Evolutionary conservation across 2,888 invertebrate genomes (phyloP).

Genomic region (Sturmia bella): DNA sequence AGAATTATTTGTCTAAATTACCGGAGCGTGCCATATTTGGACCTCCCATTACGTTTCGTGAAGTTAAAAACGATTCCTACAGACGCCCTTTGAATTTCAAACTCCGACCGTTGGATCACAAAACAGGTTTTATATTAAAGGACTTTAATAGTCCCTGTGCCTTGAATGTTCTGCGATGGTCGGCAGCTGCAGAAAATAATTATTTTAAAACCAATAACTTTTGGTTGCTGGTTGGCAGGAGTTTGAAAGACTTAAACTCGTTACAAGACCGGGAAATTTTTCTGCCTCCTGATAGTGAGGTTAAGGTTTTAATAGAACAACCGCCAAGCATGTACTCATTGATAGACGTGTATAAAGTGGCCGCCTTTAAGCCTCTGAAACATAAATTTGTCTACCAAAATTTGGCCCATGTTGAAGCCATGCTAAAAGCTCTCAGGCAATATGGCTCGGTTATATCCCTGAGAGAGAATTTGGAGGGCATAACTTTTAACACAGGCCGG

Average conservation of each 20-base stretch:
- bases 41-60: constrained; percentile 75
- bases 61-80: constrained; percentile 68
- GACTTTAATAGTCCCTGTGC: constrained; percentile 75
- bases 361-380: constrained; percentile 74
- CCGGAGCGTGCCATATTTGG: constrained; percentile 58
- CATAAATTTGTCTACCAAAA: constrained; percentile 68
- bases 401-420: constrained; percentile 64
- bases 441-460: constrained; percentile 77
- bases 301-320: constrained; percentile 73
- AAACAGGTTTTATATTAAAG: constrained; percentile 77
- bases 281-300: constrained; percentile 78
- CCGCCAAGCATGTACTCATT: constrained; percentile 69
- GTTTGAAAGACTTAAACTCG: constrained; percentile 66
- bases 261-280: constrained; percentile 76
- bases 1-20: constrained; percentile 70
- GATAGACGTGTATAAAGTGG: constrained; percentile 79
- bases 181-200: constrained; percentile 77
- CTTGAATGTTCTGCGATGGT: constrained; percentile 75
- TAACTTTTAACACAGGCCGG: constrained; percentile 78
- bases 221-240: constrained; percentile 76
- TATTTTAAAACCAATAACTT: constrained; percentile 79
- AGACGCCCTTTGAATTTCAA: constrained; percentile 73
- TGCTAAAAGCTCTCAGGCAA: constrained; percentile 72
- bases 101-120: constrained; percentile 73
- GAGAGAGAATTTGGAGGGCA: constrained; percentile 79